phyloP scores from a whole-genome alignment of 2,888 invertebrate genomes.

The Ectemnius lituratus region DNA sequence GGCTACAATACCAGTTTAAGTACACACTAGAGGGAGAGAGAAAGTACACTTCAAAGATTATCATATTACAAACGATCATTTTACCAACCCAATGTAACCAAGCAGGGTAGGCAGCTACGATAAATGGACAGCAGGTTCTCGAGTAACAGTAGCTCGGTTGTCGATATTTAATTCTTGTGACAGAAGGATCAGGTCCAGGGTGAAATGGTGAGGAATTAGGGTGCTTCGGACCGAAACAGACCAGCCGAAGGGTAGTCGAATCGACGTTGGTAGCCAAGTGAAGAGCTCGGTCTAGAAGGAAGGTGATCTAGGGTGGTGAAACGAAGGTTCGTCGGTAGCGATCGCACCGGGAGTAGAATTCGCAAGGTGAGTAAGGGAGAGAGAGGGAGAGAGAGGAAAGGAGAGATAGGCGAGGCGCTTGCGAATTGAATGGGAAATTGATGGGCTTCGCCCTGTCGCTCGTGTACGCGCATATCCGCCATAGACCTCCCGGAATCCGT shows the following conservation, averaged over 20 bases:
- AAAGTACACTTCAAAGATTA: no score
- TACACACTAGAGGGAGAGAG: no score
- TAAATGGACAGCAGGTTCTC: background rate
- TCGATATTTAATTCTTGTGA: slow-evolving; percentile 36
- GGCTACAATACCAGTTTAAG: no score
- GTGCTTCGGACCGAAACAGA: background rate
- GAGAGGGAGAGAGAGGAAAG: no score
- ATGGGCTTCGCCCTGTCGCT: slow-evolving; percentile 70
- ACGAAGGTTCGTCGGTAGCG: slow-evolving; percentile 13
- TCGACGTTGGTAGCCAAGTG: background rate
- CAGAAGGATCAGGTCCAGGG: background rate
- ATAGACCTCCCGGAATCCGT: slow-evolving; percentile 63
- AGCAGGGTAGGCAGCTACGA: background rate
- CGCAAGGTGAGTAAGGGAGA: slow-evolving; percentile 37
- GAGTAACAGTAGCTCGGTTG: background rate
- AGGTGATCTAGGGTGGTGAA: background rate
- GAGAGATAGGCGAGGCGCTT: slow-evolving; percentile 46
- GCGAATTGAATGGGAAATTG: slow-evolving; percentile 73
- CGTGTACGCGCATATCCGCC: slow-evolving; percentile 66
- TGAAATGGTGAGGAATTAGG: no score
- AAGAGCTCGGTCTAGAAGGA: slow-evolving; percentile 10
- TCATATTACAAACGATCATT: slow-evolving; percentile 4
- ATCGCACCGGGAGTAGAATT: slow-evolving; percentile 35
- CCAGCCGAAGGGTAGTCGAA: background rate
- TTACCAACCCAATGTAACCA: background rate